Evolutionary conservation across 2,888 invertebrate species (phyloP).

Genomic region (Patella depressa): DNA sequence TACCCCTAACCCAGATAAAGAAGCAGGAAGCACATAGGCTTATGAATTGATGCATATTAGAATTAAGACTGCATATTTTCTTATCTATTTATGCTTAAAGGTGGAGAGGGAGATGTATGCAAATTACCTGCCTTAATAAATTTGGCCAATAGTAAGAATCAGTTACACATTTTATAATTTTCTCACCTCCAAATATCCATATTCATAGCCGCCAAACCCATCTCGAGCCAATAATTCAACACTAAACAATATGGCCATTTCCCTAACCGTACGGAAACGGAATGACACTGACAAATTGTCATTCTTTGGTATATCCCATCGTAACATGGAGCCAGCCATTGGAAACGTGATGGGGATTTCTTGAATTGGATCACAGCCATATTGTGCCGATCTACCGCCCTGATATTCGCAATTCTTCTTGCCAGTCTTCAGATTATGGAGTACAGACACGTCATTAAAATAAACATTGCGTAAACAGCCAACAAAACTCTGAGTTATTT

Average conservation of each 20-base stretch:
- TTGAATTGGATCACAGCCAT: constrained; percentile 52
- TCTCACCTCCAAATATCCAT: constrained; percentile 56
- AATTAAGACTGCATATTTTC: no score
- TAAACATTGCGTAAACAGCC: constrained; percentile 93
- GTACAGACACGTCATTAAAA: constrained; percentile 91
- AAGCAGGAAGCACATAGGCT: no score
- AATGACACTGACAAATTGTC: constrained; percentile 54
- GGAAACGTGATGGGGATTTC: constrained; percentile 59
- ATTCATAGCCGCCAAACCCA: constrained; percentile 42
- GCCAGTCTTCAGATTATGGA: constrained; percentile 80
- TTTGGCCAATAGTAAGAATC: no score
- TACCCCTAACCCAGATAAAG: no score
- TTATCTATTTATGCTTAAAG: no score
- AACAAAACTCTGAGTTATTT: constrained; percentile 87
- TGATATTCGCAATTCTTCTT: constrained; percentile 42
- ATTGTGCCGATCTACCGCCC: constrained; percentile 48
- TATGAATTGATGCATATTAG: no score
- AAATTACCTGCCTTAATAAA: no score
- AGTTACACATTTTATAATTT: no score
- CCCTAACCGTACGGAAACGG: constrained; percentile 56
- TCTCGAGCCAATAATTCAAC: constrained; percentile 45
- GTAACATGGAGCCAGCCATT: constrained; percentile 48
- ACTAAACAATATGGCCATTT: constrained; percentile 53
- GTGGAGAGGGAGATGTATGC: no score
- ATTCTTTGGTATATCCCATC: constrained; percentile 29